Percentiles rank a stretch among this genome's conserved stretches.
Conservation (phyloP, 30 jellyfish, hydroid and myxozoan species). For the Aurelia sp. region DNA sequence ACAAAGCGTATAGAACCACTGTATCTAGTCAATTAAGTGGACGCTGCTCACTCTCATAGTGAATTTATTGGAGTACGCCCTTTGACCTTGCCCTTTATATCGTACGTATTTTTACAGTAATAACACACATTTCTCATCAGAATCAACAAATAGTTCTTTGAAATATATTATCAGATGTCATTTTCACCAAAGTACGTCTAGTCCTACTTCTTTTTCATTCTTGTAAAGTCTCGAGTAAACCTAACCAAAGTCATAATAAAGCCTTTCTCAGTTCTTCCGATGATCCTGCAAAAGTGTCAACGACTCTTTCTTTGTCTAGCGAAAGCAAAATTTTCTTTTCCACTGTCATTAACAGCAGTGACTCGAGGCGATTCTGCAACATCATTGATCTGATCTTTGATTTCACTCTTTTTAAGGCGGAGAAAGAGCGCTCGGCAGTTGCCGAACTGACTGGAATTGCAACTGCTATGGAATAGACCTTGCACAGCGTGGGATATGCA, state of each 20-base stretch:
- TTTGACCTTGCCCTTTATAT: no score
- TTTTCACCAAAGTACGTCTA: no score
- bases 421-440: slow-evolving; percentile 58
- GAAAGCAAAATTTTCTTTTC: slow-evolving; percentile 35
- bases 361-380: slow-evolving; percentile 48
- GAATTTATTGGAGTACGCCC: no score
- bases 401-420: slow-evolving; percentile 40
- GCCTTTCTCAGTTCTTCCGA: slow-evolving; percentile 28
- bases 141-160: no score
- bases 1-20: no score
- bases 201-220: no score
- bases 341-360: slow-evolving; percentile 35
- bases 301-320: slow-evolving; percentile 20
- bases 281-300: slow-evolving; percentile 21
- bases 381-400: slow-evolving; percentile 35
- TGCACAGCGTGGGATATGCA: slow-evolving; percentile 56
- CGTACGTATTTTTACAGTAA: no score
- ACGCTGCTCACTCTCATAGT: no score
- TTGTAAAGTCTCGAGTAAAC: no score
- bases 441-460: slow-evolving; percentile 57
- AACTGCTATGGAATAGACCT: slow-evolving; percentile 46
- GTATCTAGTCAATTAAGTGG: no score
- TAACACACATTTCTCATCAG: no score
- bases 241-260: background rate
- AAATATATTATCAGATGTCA: no score